Evolutionary conservation across 2,113 vertebrate species (phyloP).

Genomic region (Pheucticus melanocephalus): DNA sequence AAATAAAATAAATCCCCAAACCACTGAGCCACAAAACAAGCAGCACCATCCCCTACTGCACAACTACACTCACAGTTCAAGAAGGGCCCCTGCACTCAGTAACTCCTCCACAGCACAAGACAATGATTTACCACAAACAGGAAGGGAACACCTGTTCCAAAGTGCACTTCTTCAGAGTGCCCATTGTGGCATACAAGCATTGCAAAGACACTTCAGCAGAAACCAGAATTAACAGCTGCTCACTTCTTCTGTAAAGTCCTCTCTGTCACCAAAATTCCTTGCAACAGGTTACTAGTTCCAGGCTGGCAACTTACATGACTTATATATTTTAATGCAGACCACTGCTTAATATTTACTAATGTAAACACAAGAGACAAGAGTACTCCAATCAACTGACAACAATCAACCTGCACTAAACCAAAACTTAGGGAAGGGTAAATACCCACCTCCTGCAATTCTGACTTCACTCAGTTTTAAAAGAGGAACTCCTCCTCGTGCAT

Average conservation of each 20-base stretch:
- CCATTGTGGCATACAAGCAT: not conserved
- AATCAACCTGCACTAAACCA: not conserved
- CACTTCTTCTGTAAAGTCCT: not conserved
- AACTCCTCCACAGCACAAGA: too few relatives aligned
- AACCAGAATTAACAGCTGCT: not conserved
- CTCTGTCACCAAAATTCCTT: not conserved
- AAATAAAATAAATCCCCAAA: not conserved
- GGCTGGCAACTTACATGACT: fast-evolving
- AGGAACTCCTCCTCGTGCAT: not conserved
- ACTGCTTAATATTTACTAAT: fast-evolving
- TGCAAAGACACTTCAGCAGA: not conserved
- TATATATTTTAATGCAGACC: fast-evolving
- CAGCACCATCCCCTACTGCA: not conserved
- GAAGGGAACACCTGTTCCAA: not conserved
- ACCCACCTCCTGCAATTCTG: not conserved
- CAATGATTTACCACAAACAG: not conserved
- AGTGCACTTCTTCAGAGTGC: not conserved
- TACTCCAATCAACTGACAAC: not conserved
- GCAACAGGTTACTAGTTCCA: not conserved
- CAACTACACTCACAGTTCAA: not conserved
- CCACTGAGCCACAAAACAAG: not conserved
- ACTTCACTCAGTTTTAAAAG: not conserved
- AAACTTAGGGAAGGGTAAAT: not conserved
- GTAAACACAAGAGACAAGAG: fast-evolving
- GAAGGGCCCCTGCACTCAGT: not conserved